These are phyloP conservation scores for Falco berigora DNA, from an alignment of 2,797 vertebrate genomes.

Conservation along the genomic window DNA sequence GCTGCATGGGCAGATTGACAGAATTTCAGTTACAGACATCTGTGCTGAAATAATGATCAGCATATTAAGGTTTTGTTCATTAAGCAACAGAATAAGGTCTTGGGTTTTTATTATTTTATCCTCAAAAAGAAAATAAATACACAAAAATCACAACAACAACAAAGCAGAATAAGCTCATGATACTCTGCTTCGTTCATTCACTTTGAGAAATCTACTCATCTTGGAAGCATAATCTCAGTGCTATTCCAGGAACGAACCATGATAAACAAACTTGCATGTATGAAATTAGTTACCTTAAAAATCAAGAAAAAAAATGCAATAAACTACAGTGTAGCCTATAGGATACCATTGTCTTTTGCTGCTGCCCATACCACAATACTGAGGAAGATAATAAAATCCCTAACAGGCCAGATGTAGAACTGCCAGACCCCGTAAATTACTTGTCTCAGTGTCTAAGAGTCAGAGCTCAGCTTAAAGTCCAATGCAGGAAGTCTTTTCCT, in stretches of 20 bases:
- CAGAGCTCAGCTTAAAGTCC: neutral
- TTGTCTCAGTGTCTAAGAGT: neutral
- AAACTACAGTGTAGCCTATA: neutral
- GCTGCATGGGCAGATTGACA: slow-evolving; percentile 69
- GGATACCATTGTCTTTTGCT: neutral
- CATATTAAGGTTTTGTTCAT: slow-evolving; percentile 36
- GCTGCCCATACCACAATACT: neutral
- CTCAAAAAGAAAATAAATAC: slow-evolving; percentile 6
- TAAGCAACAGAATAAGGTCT: slow-evolving; percentile 8
- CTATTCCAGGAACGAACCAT: neutral
- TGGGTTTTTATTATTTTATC: slow-evolving; percentile 3
- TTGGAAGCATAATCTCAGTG: neutral
- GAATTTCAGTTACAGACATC: slow-evolving; percentile 64
- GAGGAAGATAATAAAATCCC: neutral
- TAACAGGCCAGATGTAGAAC: neutral
- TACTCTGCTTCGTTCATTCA: neutral
- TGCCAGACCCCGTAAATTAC: neutral
- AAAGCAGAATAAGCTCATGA: neutral
- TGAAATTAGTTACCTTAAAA: neutral
- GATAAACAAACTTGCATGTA: neutral
- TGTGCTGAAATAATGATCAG: slow-evolving; percentile 57
- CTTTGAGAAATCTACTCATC: neutral
- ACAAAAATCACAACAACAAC: neutral
- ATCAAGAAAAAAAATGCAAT: neutral
- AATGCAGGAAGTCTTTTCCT: neutral